Base-by-base conservation (phyloP, 2,888 invertebrate genomes). In the Cataglyphis rosenhaueri region DNA sequence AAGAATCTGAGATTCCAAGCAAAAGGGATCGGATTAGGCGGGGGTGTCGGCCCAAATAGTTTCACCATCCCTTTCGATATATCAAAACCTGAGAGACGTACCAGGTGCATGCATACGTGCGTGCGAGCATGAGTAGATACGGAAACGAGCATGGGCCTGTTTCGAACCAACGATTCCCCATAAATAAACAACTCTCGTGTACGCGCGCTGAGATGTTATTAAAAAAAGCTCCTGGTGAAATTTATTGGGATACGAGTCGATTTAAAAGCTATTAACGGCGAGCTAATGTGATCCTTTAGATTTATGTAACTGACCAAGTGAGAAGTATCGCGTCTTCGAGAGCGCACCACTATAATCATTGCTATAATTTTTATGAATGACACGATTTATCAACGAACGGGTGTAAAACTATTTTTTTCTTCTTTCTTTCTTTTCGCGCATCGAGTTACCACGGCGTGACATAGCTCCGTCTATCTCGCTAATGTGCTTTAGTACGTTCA, bases 21-120 rank as follows among this genome's bases (percentile, higher is more conserved):
- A 48, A 84, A 84, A 73, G 81, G 81, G 78, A 48, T 70, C 73
- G 66, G 81, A 82, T 85, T 82, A 83, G 84, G 82, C 84, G 86
- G 86, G 90, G 90, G 90, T 90, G 90, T 90, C 84, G 85, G 90
- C 76, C 90, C 65, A 88, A 88, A 88, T 88, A 86, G 89, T 89
- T 87, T 86, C 83, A 86, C 76, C 88, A 84, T 86, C 85, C 88
- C 86, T 87, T 86, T 84, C 89, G 82, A 90, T 90, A 89, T 88
- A 90, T 90, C 90, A 90, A 86, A 88, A 82, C 82, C 82, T 59
- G 74, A 66, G 65, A 83, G 66, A 68, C 70, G 35, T 65, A 64
- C 81, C 76, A 84, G 84, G 71, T 83, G 83, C 84, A 65, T 66
- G 70, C 71, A n/a, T 64, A 62, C 61, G 18, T 52, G 52, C 71